Percentiles rank a stretch among this genome's conserved stretches.
Evolutionary conservation across 2,888 invertebrate genomes (phyloP).

Genomic region (Galeopsomyia nigrocyanea): DNA sequence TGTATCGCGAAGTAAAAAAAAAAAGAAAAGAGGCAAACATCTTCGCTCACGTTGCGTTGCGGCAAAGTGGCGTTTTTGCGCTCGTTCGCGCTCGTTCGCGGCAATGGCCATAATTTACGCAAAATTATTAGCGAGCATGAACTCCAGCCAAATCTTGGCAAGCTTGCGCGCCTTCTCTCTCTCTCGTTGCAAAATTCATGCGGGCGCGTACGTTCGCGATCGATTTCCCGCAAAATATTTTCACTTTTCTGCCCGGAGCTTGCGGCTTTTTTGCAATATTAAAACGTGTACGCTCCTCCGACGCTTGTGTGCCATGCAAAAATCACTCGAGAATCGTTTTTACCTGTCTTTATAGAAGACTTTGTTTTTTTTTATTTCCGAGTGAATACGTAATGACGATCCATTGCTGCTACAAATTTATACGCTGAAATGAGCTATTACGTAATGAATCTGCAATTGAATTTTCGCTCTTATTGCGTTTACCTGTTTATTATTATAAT

Average conservation of each 20-base stretch:
- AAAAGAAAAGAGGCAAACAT: neutral
- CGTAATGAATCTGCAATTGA: no score
- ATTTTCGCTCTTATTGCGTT: no score
- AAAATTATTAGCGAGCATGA: slow-evolving; percentile 29
- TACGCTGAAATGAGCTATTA: no score
- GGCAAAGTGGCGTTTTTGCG: slow-evolving; percentile 30
- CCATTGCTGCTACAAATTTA: no score
- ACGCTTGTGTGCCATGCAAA: slow-evolving; percentile 1
- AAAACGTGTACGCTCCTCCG: neutral
- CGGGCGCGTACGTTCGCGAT: neutral
- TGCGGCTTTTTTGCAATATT: slow-evolving; percentile 5
- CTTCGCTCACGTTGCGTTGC: neutral
- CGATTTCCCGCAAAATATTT: slow-evolving; percentile 25
- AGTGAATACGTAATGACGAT: no score
- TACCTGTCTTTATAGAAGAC: neutral
- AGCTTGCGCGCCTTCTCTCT: slow-evolving; percentile 1
- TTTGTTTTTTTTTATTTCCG: no score
- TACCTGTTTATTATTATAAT: no score
- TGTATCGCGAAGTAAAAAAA: neutral
- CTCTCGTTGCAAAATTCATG: slow-evolving; percentile 26
- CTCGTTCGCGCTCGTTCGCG: neutral
- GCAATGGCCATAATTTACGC: slow-evolving; percentile 17
- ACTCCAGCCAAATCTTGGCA: slow-evolving; percentile 33
- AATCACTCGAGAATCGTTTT: slow-evolving; percentile 24
- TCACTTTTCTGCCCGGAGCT: slow-evolving; percentile 22